Evolutionary conservation across 2,888 invertebrate species (phyloP).

Genomic region (Diaphora mendica): DNA sequence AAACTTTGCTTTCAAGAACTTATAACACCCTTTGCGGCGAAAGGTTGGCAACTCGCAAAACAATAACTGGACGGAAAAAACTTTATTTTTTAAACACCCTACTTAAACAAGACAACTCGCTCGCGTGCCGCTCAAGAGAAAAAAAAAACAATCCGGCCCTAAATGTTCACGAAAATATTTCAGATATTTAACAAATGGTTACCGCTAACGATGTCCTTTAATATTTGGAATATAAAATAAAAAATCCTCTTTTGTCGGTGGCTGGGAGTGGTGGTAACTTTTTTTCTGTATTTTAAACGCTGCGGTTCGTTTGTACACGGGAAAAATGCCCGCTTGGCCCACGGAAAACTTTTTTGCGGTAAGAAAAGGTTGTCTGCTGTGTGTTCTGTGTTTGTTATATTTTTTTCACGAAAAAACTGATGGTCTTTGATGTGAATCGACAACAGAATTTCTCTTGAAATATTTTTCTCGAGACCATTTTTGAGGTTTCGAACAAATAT

Average conservation of each 20-base stretch:
- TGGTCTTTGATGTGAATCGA: conserved; percentile 53
- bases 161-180: conserved; percentile 75
- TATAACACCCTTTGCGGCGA: conserved; percentile 64
- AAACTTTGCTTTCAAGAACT: conserved; percentile 69
- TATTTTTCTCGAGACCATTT: conserved; percentile 33
- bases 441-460: conserved; percentile 38
- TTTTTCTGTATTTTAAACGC: conserved; percentile 68
- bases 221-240: conserved; percentile 83
- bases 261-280: conserved; percentile 72
- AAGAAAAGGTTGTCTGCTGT: conserved; percentile 80
- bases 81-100: conserved; percentile 62
- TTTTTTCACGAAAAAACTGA: conserved; percentile 55
- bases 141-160: conserved; percentile 66
- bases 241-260: conserved; percentile 78
- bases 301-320: conserved; percentile 82
- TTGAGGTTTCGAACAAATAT: conserved; percentile 29
- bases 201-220: conserved; percentile 84
- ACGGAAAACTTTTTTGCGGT: conserved; percentile 83
- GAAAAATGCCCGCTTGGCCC: conserved; percentile 79
- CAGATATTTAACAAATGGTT: conserved; percentile 83
- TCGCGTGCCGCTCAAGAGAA: conserved; percentile 50
- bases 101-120: conserved; percentile 69
- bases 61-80: conserved; percentile 60
- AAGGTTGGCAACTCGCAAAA: conserved; percentile 55
- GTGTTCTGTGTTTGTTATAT: conserved; percentile 46